Evolutionary conservation across 2,113 vertebrate species (phyloP).

Genomic region (Gymnogyps californianus): DNA sequence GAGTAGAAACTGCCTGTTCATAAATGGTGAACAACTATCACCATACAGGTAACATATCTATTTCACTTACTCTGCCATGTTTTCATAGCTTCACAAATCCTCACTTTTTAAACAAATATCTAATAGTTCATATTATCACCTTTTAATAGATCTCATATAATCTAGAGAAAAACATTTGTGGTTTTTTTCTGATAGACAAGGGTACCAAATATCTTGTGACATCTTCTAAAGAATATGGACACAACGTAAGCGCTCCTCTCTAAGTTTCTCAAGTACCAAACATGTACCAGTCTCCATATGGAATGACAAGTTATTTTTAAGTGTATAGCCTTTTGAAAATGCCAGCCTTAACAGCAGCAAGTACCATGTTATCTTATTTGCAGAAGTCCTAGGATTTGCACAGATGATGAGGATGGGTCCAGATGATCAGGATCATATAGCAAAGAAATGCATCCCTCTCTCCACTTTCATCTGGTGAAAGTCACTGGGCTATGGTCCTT

Average conservation of each 20-base stretch:
- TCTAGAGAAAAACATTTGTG: not conserved
- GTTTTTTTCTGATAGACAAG: not conserved
- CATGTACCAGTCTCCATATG: not conserved
- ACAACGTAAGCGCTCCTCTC: not conserved
- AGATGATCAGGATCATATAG: not conserved
- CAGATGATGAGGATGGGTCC: not conserved
- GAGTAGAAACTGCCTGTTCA: not conserved
- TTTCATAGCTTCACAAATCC: not conserved
- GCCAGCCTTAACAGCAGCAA: not conserved
- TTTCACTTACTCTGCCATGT: not conserved
- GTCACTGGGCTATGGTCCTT: not conserved
- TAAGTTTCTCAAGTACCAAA: not conserved
- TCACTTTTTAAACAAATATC: not conserved
- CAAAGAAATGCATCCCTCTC: not conserved
- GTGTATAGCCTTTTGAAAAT: not conserved
- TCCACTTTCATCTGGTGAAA: not conserved
- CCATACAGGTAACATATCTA: not conserved
- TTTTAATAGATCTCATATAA: not conserved
- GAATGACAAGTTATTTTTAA: not conserved
- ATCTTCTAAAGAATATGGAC: not conserved
- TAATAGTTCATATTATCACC: not conserved
- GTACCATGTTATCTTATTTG: not conserved
- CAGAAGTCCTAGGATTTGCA: not conserved
- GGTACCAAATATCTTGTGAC: not conserved
- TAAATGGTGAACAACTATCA: not conserved